Evolutionary conservation across 2,797 vertebrate genomes (phyloP).

Genomic region (Manis javanica): DNA sequence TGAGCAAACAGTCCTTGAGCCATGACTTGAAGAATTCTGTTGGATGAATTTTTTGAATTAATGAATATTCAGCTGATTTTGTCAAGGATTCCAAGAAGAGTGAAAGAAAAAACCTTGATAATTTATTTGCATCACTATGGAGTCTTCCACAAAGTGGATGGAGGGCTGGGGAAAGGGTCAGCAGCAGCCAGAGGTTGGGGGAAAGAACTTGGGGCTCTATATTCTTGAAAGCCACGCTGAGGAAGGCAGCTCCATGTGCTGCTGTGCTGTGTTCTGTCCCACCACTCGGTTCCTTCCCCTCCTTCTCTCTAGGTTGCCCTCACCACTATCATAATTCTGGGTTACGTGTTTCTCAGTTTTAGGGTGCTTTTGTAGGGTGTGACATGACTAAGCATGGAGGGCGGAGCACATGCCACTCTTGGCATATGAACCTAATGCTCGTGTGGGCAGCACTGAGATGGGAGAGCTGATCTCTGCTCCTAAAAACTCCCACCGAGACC

Average conservation of each 20-base stretch:
- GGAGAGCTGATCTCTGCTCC: neutral
- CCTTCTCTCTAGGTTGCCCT: neutral
- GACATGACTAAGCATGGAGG: neutral
- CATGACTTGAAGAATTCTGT: conserved; percentile 9
- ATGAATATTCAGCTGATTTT: neutral
- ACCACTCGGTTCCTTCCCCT: neutral
- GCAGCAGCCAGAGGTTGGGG: neutral
- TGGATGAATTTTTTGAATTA: conserved; percentile 3
- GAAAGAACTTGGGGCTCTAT: neutral
- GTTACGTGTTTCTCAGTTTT: neutral
- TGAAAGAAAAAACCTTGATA: neutral
- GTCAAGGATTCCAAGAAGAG: conserved; percentile 36
- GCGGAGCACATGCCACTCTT: neutral
- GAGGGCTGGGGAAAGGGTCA: neutral
- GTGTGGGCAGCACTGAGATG: neutral
- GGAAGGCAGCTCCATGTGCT: neutral
- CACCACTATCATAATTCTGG: neutral
- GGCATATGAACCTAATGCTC: neutral
- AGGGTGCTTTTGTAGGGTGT: neutral
- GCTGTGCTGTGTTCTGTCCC: neutral
- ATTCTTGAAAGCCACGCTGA: neutral
- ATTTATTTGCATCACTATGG: neutral
- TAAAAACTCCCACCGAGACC: neutral
- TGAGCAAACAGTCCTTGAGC: neutral
- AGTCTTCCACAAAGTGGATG: neutral